A percentile compares a stretch with the other conserved stretches of the same genome.
Evolutionary conservation across 2,888 invertebrate genomes (phyloP).

Genomic region (Watsonalla cultraria): DNA sequence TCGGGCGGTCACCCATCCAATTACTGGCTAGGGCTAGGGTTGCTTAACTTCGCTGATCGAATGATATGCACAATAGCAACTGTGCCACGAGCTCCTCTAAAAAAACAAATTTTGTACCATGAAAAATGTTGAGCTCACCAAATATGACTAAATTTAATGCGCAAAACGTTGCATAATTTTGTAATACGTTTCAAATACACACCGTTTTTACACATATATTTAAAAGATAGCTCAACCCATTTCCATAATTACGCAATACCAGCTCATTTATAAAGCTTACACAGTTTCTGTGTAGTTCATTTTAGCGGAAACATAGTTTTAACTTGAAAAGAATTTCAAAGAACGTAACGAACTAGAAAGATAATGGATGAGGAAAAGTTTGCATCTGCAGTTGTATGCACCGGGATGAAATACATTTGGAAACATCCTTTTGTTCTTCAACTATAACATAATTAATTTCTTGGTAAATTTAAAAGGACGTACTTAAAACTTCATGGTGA

Average conservation of each 20-base stretch:
- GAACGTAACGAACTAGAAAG: constrained; percentile 27
- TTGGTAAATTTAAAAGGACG: no score
- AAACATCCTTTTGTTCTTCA: no score
- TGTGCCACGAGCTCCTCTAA: no score
- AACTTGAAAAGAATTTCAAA: constrained; percentile 21
- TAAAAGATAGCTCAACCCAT: neutral
- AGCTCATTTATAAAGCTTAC: constrained; percentile 2
- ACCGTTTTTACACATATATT: neutral
- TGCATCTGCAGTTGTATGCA: constrained; percentile 25
- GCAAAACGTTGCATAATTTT: neutral
- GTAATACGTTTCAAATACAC: neutral
- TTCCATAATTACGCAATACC: neutral
- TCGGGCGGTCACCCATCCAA: no score
- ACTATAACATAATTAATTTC: no score
- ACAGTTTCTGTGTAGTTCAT: constrained; percentile 11
- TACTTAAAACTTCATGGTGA: no score
- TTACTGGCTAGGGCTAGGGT: no score
- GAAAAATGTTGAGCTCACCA: no score
- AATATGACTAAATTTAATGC: no score
- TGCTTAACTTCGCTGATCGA: no score
- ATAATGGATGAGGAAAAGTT: constrained; percentile 33
- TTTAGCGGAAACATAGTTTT: constrained; percentile 12
- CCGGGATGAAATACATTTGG: constrained; percentile 14
- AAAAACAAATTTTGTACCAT: no score
- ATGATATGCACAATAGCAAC: no score